Evolutionary conservation across 2,797 vertebrate species (phyloP), one percentile per base, ranked within the genome.

Genomic region (Diplodus sargus): DNA sequence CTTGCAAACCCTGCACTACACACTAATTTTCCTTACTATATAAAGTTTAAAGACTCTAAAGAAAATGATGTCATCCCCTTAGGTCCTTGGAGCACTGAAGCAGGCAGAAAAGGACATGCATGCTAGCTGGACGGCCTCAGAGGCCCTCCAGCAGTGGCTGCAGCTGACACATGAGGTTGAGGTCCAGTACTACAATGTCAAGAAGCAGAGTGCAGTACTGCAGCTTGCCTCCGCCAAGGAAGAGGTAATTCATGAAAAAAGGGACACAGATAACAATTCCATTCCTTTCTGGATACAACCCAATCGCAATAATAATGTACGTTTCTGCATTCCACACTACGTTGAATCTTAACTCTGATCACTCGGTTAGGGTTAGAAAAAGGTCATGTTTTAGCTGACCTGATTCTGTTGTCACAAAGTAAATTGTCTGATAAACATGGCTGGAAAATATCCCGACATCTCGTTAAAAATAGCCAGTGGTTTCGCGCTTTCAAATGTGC

Each of bases 151-250:
- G 87, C 96, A 97, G 85, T 99, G 98, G 98, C 96, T 99, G 69
- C 98, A 99, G 90, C 90, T 99, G 80, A 98, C 98, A 3, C 96
- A 99, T 30, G 98, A 99, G 93, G 96, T 99, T 9, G 98, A 99
- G 93, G 96, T 99, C 22, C 97, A 99, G 20, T 99, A 99, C 93
- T 99, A 99, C 92, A 99, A 98, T 69, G 95, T 99, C 70, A 99
- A 99, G 94, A 98, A 97, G 72, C 97, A 99, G 14, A 96, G 96
- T 54, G 98, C 98, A 28, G 98, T 97, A 91, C 96, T 96, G 88
- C 98, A 99, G 34, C 93, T 99, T 25, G 91, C 90, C 25, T 95
- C 92, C 0, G 98, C 98, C 73, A 99, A 98, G 92, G 97, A 99
- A 57, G 98, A 99, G 97, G 98, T 99, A 93, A 83, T 23, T n/a